A percentile compares a stretch with the other conserved stretches of the same genome.
Conservation (phyloP, 2,797 vertebrate species). For the Trematomus bernacchii region DNA sequence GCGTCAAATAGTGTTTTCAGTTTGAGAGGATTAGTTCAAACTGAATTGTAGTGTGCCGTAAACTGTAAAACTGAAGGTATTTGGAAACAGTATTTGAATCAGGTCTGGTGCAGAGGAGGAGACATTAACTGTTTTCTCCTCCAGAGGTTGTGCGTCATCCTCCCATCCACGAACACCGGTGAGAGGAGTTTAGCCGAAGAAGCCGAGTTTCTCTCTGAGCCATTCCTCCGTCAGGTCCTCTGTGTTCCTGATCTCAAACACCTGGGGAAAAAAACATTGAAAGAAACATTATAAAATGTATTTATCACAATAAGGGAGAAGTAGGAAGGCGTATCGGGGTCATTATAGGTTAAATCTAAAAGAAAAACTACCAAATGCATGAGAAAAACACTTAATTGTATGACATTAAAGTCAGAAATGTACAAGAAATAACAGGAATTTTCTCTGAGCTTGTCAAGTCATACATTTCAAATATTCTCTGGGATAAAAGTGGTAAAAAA, state of each 20-base stretch:
- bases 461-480: too few relatives aligned
- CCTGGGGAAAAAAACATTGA: conserved; percentile 64
- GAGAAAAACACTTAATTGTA: too few relatives aligned
- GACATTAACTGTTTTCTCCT: conserved; percentile 48
- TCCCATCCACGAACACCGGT: conserved; percentile 33
- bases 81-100: conserved; percentile 56
- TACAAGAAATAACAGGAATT: too few relatives aligned
- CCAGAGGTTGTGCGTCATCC: conserved; percentile 30
- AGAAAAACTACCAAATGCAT: too few relatives aligned
- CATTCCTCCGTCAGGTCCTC: conserved; percentile 90
- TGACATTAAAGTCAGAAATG: too few relatives aligned
- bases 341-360: too few relatives aligned
- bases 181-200: conserved; percentile 80
- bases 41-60: not conserved
- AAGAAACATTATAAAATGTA: too few relatives aligned
- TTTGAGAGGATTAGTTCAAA: conserved; percentile 31
- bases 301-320: not conserved
- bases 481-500: too few relatives aligned
- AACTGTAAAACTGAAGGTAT: conserved; percentile 46
- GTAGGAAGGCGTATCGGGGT: too few relatives aligned
- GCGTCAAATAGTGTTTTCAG: conserved; percentile 51
- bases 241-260: conserved; percentile 89
- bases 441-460: too few relatives aligned
- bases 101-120: conserved; percentile 64
- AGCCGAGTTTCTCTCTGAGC: conserved; percentile 86